phyloP scores from a whole-genome alignment of 1,140 invertebrate genomes.

The Steinernema feltiae region DNA sequence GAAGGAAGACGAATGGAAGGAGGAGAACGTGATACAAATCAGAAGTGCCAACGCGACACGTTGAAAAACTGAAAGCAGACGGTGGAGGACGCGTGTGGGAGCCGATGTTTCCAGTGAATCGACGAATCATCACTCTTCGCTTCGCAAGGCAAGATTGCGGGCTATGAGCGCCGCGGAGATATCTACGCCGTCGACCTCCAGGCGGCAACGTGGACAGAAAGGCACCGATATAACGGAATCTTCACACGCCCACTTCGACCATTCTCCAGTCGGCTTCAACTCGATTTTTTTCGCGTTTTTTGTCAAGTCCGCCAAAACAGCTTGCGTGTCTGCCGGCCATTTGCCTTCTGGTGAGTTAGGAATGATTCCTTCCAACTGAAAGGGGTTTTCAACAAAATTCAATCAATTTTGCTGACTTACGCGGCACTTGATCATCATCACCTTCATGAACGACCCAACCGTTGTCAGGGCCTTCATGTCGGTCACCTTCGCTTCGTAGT shows the following conservation, averaged over 20 bases:
- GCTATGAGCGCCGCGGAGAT: not conserved
- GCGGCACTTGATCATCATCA: conserved; percentile 7
- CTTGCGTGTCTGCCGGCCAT: not conserved
- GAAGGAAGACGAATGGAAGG: not conserved
- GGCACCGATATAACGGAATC: not conserved
- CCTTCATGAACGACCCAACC: not conserved
- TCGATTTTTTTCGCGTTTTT: not conserved
- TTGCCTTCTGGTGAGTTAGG: not conserved
- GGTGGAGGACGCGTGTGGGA: not conserved
- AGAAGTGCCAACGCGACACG: too few species aligned
- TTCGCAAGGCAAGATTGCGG: not conserved
- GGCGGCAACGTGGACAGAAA: not conserved
- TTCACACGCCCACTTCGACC: not conserved
- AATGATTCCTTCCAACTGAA: conserved; percentile 4
- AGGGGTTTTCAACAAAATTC: not conserved
- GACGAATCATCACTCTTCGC: not conserved
- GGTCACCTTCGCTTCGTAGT: not conserved
- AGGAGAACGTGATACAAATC: too few species aligned
- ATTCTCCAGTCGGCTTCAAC: not conserved
- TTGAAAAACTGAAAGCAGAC: not conserved
- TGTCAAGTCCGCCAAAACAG: not conserved
- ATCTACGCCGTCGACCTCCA: not conserved
- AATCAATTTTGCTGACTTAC: not conserved
- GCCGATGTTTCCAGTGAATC: not conserved
- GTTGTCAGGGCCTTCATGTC: not conserved